These are phyloP conservation scores for Pagetopsis macropterus DNA, from an alignment of 2,797 vertebrate species.

Conservation along the genomic window DNA sequence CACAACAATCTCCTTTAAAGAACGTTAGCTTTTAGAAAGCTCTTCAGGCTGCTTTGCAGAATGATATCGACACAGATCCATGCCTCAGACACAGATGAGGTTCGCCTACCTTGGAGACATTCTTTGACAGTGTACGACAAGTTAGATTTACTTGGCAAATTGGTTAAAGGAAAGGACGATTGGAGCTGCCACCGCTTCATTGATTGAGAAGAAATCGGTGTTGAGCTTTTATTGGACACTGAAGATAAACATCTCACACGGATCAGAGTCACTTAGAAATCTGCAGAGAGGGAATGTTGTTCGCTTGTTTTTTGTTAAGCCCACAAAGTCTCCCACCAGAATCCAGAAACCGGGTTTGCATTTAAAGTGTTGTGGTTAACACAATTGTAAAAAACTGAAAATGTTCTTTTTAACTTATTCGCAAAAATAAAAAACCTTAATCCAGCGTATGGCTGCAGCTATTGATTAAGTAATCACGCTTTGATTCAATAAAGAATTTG, in stretches of 20 bases:
- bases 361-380: conserved; percentile 3
- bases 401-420: too few relatives aligned
- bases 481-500: too few relatives aligned
- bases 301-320: conserved; percentile 20
- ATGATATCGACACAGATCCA: conserved; percentile 31
- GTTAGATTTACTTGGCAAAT: conserved; percentile 52
- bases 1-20: conserved; percentile 5
- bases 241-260: conserved; percentile 66
- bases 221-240: conserved; percentile 66
- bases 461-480: too few relatives aligned
- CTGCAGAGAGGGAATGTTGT: conserved; percentile 24
- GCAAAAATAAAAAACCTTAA: too few relatives aligned
- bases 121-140: conserved; percentile 54
- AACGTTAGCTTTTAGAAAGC: conserved; percentile 23
- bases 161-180: conserved; percentile 49
- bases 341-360: conserved; percentile 5
- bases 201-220: conserved; percentile 65
- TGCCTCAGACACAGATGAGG: conserved; percentile 37
- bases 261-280: conserved; percentile 62
- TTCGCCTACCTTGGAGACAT: conserved; percentile 30
- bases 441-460: too few relatives aligned
- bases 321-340: conserved; percentile 15
- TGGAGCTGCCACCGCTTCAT: conserved; percentile 63
- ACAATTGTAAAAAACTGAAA: background rate
- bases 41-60: conserved; percentile 10